These are phyloP conservation scores for Zoanthus sansibaricus DNA, from an alignment of 92 coral and sea anemone genomes.

Conservation along the genomic window DNA sequence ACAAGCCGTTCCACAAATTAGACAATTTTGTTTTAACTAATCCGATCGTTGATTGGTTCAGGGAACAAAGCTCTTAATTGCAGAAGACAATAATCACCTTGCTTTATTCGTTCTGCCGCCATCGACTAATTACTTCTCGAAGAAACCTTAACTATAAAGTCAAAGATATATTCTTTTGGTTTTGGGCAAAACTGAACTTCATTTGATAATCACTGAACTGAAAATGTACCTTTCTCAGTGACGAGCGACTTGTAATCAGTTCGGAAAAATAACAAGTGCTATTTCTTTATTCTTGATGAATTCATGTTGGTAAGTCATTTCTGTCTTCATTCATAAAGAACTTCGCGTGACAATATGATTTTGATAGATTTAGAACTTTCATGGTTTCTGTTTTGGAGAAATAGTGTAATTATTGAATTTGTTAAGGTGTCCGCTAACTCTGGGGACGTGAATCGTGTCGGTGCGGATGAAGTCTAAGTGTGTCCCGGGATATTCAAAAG, in stretches of 20 bases:
- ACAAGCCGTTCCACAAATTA: conserved; percentile 42
- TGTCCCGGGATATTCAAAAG: conserved; percentile 56
- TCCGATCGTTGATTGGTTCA: conserved; percentile 26
- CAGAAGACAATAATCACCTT: conserved; percentile 45
- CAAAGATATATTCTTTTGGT: conserved; percentile 16
- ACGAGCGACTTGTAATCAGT: conserved; percentile 18
- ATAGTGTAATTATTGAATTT: neutral
- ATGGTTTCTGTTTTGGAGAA: conserved; percentile 16
- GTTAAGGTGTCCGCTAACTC: neutral
- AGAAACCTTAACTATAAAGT: conserved; percentile 27
- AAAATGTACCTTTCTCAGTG: neutral
- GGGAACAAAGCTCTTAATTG: conserved; percentile 46
- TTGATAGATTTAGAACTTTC: conserved; percentile 5
- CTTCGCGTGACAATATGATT: conserved; percentile 49
- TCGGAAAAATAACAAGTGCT: conserved; percentile 24
- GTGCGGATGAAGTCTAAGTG: conserved; percentile 17
- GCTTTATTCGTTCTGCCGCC: conserved; percentile 45
- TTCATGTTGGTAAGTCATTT: conserved; percentile 24
- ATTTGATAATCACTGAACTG: conserved; percentile 2
- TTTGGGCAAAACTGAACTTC: conserved; percentile 1
- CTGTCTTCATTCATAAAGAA: conserved; percentile 31
- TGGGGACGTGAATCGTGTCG: conserved; percentile 9
- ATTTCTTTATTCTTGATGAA: conserved; percentile 23
- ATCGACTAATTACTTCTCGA: conserved; percentile 50
- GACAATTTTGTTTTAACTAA: conserved; percentile 31